Evolutionary conservation across 2,888 invertebrate genomes (phyloP), one percentile per base, ranked within the genome.

Genomic region (Volucella inflata): DNA sequence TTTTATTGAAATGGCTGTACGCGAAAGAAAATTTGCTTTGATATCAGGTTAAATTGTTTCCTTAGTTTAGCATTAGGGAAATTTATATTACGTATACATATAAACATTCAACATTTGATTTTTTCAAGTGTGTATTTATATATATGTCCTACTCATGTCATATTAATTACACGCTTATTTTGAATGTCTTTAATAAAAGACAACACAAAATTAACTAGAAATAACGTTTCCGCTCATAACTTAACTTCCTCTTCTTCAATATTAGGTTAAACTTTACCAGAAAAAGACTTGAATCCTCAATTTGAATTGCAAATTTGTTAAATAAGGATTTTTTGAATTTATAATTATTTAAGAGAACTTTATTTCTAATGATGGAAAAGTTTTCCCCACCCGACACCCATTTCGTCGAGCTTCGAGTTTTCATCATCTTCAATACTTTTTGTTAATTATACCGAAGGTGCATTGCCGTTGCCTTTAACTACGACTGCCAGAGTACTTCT

Each of bases 271-370:
- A 76, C 53, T 55, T 64, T 48, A 38, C 38, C 48, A 40, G 55
- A 46, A 16, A 16, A 60, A 60, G 42, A 71, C 71, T 65, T 71
- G 51, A 78, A 74, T 57, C 51, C 62, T 44, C 42, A 84, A 84
- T 84, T 80, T 80, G 75, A 79, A 84, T 80, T 84, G 74, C 74
- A 84, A 84, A 84, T 84, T 79, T 70, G 70, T 65, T 70, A 80
- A 79, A 75, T 70, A 70, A 59, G 74, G 70, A 84, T 80, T 84
- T 80, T 59, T 50, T 50, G 64, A 75, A 74, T 72, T 64, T 72
- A 77, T 70, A 80, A 79, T 75, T 84, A 80, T 84, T 80, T 48
- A 42, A 62, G 48, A n/a, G 51, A 80, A 84, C 79, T 79, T 79
- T 79, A 70, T 79, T 84, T 75, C 74, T 79, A 79, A 84, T 55